Evolutionary conservation across 2,113 vertebrate genomes (phyloP), one percentile per base, ranked within the genome.

Genomic region (Xenus cinereus): DNA sequence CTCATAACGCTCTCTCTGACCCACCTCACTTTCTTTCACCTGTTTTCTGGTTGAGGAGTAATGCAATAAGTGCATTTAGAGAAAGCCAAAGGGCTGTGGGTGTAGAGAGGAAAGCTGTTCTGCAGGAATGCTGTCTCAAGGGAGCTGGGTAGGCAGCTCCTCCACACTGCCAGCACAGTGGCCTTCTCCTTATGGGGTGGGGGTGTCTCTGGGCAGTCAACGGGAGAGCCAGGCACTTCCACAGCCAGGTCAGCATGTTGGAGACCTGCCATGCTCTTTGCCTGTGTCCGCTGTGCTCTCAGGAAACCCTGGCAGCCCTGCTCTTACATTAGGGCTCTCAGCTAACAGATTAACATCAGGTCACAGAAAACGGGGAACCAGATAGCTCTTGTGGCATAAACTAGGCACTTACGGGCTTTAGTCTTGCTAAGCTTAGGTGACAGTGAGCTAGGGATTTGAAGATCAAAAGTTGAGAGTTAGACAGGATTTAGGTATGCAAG

Each of bases 371-470:
- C 2, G 4, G 86, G 73, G 57, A 96, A 69, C 48, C 74, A 41
- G 32, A 32, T 50, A 35, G 21, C 32, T 87, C 54, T 57, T 57
- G 33, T 37, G 50, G 16, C 43, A 87, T 85, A 73, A 93, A 68
- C 45, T 33, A 83, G 67, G 41, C 50, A 66, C 26, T 56, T 75
- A 33, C 0, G 1, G 75, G 26, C 54, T 93, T 93, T 80, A 56
- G 80, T 82, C 19, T 93, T 79, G 35, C 73, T 91, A 56, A 92
- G 24, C 12, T 78, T 68, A 90, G 37, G 37, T 90, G 59, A 15
- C 12, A 88, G 78, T 9, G 51, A 94, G 66, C 17, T 51, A 50
- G 28, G 37, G 50, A 90, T 90, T 91, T 95, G 82, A 91, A 91
- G 74, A 96, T 93, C 62, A 87, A 90, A 95, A 86, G 15, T 11